Percentiles rank a stretch among this genome's conserved stretches.
Evolutionary conservation across 2,888 invertebrate species (phyloP).

Genomic region (Netelia virgata): DNA sequence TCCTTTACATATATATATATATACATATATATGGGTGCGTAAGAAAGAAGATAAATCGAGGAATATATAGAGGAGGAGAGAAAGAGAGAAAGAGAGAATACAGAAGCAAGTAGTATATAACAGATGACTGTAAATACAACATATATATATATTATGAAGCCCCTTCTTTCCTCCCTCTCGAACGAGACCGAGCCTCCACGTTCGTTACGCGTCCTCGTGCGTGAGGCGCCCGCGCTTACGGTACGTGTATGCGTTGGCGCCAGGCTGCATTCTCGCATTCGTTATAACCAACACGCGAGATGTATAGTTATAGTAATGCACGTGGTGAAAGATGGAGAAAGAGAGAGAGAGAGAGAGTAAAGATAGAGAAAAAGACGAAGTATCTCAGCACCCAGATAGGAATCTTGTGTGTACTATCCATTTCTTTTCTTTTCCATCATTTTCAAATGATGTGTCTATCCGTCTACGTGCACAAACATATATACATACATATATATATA

Average conservation of each 20-base stretch:
- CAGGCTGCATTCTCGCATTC: constrained; percentile 84
- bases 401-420: constrained; percentile 53
- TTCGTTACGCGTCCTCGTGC: constrained; percentile 73
- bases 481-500: too few species aligned
- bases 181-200: constrained; percentile 63
- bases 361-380: constrained; percentile 29
- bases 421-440: constrained; percentile 49
- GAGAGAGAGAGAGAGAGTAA: constrained; percentile 28
- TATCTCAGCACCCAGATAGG: constrained; percentile 50
- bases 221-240: constrained; percentile 72
- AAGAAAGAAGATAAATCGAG: constrained; percentile 42
- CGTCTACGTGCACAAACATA: too few species aligned
- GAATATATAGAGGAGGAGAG: constrained; percentile 42
- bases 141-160: constrained; percentile 23
- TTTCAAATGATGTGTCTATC: constrained; percentile 11
- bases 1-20: background rate
- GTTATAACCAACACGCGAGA: constrained; percentile 76
- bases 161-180: constrained; percentile 34
- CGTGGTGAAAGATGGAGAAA: constrained; percentile 46
- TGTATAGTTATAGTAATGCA: constrained; percentile 51
- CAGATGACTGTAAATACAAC: constrained; percentile 61
- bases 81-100: constrained; percentile 40
- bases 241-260: constrained; percentile 79
- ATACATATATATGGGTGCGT: background rate
- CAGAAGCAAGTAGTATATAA: constrained; percentile 46